These are phyloP conservation scores for Ptilorrhoa leucosticta DNA, from an alignment of 2,113 vertebrate species.

Conservation along the genomic window DNA sequence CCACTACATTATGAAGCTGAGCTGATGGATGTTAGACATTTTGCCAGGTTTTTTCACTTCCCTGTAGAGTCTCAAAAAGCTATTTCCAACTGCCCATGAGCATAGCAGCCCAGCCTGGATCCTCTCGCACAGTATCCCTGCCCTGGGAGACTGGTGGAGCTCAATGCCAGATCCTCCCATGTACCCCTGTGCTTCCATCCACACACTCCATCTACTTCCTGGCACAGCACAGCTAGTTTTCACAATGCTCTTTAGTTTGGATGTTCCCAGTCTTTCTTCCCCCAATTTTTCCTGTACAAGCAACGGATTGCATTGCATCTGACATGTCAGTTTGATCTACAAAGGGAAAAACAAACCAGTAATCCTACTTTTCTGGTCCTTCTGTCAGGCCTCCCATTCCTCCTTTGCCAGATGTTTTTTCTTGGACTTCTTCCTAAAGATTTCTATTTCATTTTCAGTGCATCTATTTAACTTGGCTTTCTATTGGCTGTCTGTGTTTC, in stretches of 20 bases:
- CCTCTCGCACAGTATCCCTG: not conserved
- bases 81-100: not conserved
- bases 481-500: not conserved
- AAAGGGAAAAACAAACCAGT: slow-evolving; percentile 30
- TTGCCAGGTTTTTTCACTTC: not conserved
- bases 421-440: not conserved
- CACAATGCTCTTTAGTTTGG: not conserved
- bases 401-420: not conserved
- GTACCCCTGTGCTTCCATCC: not conserved
- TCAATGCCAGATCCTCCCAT: not conserved
- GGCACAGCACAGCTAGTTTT: not conserved
- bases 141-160: not conserved
- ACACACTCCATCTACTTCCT: not conserved
- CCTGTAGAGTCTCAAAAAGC: not conserved
- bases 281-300: slow-evolving; percentile 27
- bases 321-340: not conserved
- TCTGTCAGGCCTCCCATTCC: not conserved
- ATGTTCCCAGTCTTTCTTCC: not conserved
- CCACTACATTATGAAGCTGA: not conserved
- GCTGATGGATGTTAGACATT: not conserved
- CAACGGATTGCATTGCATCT: slow-evolving; percentile 59
- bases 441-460: not conserved
- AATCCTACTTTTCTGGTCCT: slow-evolving; percentile 41
- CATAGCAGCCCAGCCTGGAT: not conserved
- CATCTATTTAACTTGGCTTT: not conserved